Percentiles rank a stretch among this genome's conserved stretches.
phyloP scores from a whole-genome alignment of 2,888 invertebrate genomes.

The Parochlus steinenii region DNA sequence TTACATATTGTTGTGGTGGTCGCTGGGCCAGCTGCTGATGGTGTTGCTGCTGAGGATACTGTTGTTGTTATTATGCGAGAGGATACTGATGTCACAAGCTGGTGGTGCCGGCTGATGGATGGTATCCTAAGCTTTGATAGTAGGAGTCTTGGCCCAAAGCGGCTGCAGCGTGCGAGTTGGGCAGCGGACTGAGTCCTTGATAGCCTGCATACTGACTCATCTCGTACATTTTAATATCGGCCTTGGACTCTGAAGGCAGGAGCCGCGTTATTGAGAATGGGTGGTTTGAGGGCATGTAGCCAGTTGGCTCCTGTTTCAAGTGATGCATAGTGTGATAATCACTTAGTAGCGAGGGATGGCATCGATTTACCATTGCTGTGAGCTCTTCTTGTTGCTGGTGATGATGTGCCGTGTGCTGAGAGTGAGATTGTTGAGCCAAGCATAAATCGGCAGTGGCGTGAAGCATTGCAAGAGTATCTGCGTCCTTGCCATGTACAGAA shows the following conservation, averaged over 20 bases:
- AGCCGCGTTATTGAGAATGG: conserved; percentile 91
- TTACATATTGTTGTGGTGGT: conserved; percentile 12
- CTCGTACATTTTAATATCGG: conserved; percentile 87
- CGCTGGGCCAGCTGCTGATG: conserved; percentile 5
- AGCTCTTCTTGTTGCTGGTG: conserved; percentile 40
- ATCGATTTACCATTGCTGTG: conserved; percentile 46
- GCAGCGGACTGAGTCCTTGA: conserved; percentile 42
- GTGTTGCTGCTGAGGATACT: conserved; percentile 11
- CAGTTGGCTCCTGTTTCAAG: conserved; percentile 61
- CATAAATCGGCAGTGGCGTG: conserved; percentile 46
- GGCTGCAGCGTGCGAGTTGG: conserved; percentile 38
- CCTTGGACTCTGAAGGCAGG: conserved; percentile 72
- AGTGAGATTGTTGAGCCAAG: conserved; percentile 36
- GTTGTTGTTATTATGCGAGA: conserved; percentile 51
- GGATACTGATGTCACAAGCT: conserved; percentile 84
- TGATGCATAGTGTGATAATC: conserved; percentile 43
- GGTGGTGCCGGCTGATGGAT: conserved; percentile 48
- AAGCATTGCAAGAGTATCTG: conserved; percentile 54
- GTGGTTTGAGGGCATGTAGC: conserved; percentile 69
- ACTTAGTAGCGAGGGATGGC: conserved; percentile 42
- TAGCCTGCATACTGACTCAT: conserved; percentile 50
- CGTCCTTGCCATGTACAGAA: conserved; percentile 33
- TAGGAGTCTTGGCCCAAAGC: conserved; percentile 56
- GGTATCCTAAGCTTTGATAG: conserved; percentile 70
- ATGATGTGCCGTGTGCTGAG: conserved; percentile 35